phyloP scores from a whole-genome alignment of 2,888 invertebrate genomes.

The Hypercompe scribonia region DNA sequence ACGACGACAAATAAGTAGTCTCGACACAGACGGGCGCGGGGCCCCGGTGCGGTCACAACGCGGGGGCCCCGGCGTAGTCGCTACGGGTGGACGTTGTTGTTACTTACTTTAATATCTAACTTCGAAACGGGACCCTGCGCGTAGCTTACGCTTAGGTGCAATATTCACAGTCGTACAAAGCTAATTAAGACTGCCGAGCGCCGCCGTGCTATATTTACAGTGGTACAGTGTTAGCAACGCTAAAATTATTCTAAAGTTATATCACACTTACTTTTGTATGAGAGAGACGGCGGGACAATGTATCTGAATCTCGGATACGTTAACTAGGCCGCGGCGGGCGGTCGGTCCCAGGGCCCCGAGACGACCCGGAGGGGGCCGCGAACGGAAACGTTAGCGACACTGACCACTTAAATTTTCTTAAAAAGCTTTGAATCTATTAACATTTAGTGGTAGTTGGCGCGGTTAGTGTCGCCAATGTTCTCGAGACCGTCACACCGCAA shows the following conservation, averaged over 20 bases:
- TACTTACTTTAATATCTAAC: constrained; percentile 16
- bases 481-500: not conserved
- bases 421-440: constrained; percentile 49
- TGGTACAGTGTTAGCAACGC: constrained; percentile 15
- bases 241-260: not conserved
- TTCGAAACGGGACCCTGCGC: constrained; percentile 1
- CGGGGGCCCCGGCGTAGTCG: not conserved
- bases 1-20: not conserved
- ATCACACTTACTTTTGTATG: not conserved
- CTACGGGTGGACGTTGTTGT: not conserved
- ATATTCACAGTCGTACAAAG: constrained; percentile 20
- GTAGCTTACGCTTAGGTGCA: not conserved
- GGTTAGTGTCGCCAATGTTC: not conserved
- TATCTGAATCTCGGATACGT: not conserved
- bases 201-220: constrained; percentile 17
- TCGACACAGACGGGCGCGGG: not conserved
- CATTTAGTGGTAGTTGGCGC: constrained; percentile 33
- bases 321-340: not conserved
- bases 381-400: not conserved
- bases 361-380: not conserved
- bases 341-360: not conserved
- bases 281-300: not conserved
- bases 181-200: constrained; percentile 4
- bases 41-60: not conserved
- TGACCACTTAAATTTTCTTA: constrained; percentile 16